Conservation (phyloP, 2,888 invertebrate species). For the Drosophila parthenogenetica region DNA sequence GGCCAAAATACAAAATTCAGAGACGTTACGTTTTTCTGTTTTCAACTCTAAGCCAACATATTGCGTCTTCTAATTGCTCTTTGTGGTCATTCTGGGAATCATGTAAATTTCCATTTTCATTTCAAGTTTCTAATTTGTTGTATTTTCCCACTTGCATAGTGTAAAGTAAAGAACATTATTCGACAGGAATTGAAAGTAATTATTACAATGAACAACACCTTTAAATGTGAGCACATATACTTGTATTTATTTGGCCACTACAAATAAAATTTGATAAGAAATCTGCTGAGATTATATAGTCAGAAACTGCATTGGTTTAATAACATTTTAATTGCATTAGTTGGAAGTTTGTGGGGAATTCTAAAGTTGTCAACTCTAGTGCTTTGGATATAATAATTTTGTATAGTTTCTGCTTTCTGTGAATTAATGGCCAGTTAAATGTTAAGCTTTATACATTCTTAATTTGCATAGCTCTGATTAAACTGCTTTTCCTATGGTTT, state of each 20-base stretch:
- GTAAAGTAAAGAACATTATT: conserved; percentile 9
- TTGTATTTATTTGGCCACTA: neutral
- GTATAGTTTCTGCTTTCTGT: neutral
- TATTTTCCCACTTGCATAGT: conserved; percentile 22
- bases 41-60: conserved; percentile 34
- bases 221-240: too few species aligned
- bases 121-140: conserved; percentile 8
- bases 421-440: neutral
- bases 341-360: too few species aligned
- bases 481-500: neutral
- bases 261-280: neutral
- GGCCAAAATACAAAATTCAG: conserved; percentile 64
- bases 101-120: conserved; percentile 38
- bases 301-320: neutral
- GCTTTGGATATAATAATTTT: neutral
- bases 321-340: neutral
- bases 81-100: conserved; percentile 52
- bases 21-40: conserved; percentile 40
- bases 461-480: neutral
- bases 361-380: neutral
- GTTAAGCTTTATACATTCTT: too few species aligned
- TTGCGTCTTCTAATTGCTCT: conserved; percentile 62
- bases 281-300: neutral
- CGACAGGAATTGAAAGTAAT: conserved; percentile 7
- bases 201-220: neutral